Evolutionary conservation across 2,797 vertebrate genomes (phyloP), one percentile per base, ranked within the genome.

Genomic region (Gadopsis marmoratus): DNA sequence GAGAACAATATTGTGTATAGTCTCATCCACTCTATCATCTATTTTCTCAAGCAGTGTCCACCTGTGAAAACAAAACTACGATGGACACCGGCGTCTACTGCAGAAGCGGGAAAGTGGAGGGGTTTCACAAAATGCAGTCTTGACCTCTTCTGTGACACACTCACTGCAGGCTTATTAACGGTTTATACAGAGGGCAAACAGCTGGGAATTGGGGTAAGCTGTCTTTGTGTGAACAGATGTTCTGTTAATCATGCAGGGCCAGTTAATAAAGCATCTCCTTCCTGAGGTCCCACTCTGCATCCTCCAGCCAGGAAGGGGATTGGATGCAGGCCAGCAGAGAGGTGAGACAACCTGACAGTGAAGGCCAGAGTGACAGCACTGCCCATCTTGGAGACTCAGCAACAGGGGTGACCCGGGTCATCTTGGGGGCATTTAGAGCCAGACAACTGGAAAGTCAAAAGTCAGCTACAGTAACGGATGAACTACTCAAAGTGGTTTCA

Each of bases 201-300:
- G 88, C 91, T 92, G 90, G 87, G 87, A 90, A 86, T 85, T 87
- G 84, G 85, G 91, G 91, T 93, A 90, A 90, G 88, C 83, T 91
- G 92, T 91, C 83, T 90, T 83, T 88, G 86, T 75, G 81, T 61
- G 86, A 90, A 89, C 93, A 95, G 94, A 95, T 94, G 93, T 94
- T 91, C 89, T 89, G 94, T 95, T 94, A 94, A 94, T 94, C 91
- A 93, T 81, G 83, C 84, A 88, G 81, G 80, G 86, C 75, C 81
- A 77, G 87, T 89, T 91, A 94, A 93, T 94, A 92, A 91, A 93
- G 90, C 74, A 86, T 88, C 90, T 86, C 88, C 86, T 90, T 93
- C 89, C 91, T 81, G 73, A 90, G 71, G 87, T 84, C 81, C 88
- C 77, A 79, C 81, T 91, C 87, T 76, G 76, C 71, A 84, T 78